These are phyloP conservation scores for Cylloceria caligata DNA, from an alignment of 2,888 invertebrate species.

Conservation along the genomic window DNA sequence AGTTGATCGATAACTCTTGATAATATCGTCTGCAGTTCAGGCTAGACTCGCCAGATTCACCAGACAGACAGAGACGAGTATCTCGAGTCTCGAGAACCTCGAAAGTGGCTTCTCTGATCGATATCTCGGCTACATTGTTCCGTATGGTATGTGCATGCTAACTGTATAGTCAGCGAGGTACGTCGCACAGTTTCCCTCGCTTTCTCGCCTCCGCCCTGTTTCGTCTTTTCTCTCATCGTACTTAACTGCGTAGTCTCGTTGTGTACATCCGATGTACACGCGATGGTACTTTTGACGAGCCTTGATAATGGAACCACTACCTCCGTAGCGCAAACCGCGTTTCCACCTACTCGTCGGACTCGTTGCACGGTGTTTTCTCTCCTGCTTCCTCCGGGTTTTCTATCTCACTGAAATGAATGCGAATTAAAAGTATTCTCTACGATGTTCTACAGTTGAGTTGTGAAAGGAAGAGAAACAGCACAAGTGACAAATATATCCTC, in stretches of 20 bases:
- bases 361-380: slow-evolving; percentile 28
- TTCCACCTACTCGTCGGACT: neutral
- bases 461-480: slow-evolving; percentile 47
- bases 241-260: slow-evolving; percentile 35
- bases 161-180: slow-evolving; percentile 11
- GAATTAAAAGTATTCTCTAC: slow-evolving; percentile 2
- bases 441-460: slow-evolving; percentile 45
- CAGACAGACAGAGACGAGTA: slow-evolving; percentile 22
- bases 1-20: slow-evolving; percentile 9
- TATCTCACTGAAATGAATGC: slow-evolving; percentile 69
- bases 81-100: slow-evolving; percentile 28
- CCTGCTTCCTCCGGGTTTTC: slow-evolving; percentile 38
- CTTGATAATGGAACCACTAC: slow-evolving; percentile 52
- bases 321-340: neutral
- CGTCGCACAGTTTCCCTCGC: slow-evolving; percentile 1
- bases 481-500: neutral
- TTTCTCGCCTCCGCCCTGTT: neutral
- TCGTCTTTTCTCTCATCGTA: slow-evolving; percentile 18
- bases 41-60: slow-evolving; percentile 8
- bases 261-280: slow-evolving; percentile 50
- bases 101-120: slow-evolving; percentile 65
- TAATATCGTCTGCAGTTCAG: neutral
- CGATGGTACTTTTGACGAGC: slow-evolving; percentile 38
- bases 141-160: slow-evolving; percentile 32
- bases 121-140: slow-evolving; percentile 72